Evolutionary conservation across 2,888 invertebrate species (phyloP), one percentile per base, ranked within the genome.

Genomic region (Leucozona laternaria): DNA sequence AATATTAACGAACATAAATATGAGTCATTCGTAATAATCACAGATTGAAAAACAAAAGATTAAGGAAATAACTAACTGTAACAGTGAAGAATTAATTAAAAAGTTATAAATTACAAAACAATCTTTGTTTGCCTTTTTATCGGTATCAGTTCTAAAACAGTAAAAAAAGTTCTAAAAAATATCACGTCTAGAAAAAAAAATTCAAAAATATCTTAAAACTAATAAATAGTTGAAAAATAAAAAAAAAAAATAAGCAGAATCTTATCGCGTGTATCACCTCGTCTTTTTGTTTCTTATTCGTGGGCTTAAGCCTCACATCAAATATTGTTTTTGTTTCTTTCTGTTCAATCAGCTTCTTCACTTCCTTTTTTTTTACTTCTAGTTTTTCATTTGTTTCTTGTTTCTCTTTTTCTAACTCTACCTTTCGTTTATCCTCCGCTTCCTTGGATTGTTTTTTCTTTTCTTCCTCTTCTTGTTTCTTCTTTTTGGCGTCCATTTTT

Each of bases 401-500:
- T 34, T 83, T 71, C 53, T 58, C 28, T 7, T 66, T 40, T 4
- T 75, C 40, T 68, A 71, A 71, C 70, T 82, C 70, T 94, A 94
- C 90, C 92, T 91, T 89, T 83, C 88, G 93, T 91, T 91, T 90
- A 89, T 93, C 93, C 88, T 90, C 90, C 13, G 88, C 88, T 93
- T 91, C 90, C 90, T 93, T 93, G 86, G 93, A 93, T 89, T 34
- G 93, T 92, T 70, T 93, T 90, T 94, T 93, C 85, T 92, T 92
- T 48, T 91, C 90, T 72, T 91, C 91, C 71, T 92, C 92, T 76
- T 94, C 93, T 72, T 94, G 93, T 89, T 95, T 94, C 91, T 94
- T 94, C 91, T 94, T 92, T 88, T 93, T 92, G 10, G 93, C 93
- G 62, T 92, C 90, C 80, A 91, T 92, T 93, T 95, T 94, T 91